These are phyloP conservation scores for Dasyprocta punctata DNA, from an alignment of 2,113 vertebrate species.

Conservation along the genomic window DNA sequence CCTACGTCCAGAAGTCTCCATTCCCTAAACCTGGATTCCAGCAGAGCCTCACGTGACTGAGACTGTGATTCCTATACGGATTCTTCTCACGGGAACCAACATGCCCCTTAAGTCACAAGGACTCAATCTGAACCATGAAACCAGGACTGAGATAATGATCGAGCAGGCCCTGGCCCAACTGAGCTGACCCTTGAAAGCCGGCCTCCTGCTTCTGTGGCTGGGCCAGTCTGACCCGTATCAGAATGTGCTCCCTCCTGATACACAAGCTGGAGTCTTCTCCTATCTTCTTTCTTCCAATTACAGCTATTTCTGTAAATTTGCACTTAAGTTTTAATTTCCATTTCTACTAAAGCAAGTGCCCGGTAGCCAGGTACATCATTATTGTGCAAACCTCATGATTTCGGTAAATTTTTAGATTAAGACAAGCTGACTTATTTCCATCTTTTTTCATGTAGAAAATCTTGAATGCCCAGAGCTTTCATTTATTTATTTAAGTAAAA, in stretches of 20 bases:
- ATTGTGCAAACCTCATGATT: not conserved
- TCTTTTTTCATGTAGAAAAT: constrained; percentile 33
- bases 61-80: not conserved
- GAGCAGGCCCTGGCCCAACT: not conserved
- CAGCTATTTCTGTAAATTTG: not conserved
- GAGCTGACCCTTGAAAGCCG: not conserved
- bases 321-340: not conserved
- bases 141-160: not conserved
- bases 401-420: not conserved
- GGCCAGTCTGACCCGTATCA: not conserved
- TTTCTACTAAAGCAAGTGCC: not conserved
- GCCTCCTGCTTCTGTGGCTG: not conserved
- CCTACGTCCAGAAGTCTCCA: not conserved
- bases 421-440: constrained; percentile 4
- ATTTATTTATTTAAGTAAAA: not conserved
- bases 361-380: not conserved
- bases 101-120: not conserved
- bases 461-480: constrained; percentile 10
- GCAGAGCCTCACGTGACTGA: not conserved
- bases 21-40: not conserved
- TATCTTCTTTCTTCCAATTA: not conserved
- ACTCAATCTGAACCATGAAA: not conserved
- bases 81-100: not conserved
- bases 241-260: not conserved
- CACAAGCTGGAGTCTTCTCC: not conserved